Evolutionary conservation across 2,113 vertebrate species (phyloP).

Genomic region (Ameiurus melas): DNA sequence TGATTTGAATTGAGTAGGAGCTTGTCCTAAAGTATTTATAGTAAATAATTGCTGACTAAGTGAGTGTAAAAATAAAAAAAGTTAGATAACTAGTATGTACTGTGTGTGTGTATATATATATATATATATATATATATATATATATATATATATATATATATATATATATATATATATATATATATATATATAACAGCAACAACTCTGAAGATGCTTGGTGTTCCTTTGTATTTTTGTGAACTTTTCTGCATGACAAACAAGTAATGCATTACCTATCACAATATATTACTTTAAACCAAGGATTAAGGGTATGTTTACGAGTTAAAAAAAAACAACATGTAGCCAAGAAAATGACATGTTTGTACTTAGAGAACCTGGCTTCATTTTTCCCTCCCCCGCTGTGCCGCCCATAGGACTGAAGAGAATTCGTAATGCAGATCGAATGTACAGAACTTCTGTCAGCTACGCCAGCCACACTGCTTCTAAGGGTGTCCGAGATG

Average conservation of each 20-base stretch:
- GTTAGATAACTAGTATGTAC: background rate
- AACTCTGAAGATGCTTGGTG: background rate
- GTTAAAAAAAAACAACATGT: background rate
- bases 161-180: no score
- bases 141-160: no score
- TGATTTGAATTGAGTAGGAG: background rate
- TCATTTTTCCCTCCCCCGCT: slow-evolving; percentile 47
- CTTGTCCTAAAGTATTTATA: background rate
- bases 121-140: no score
- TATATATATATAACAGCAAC: background rate
- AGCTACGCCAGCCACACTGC: slow-evolving; percentile 76
- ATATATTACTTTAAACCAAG: background rate
- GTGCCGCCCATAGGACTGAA: slow-evolving; percentile 69
- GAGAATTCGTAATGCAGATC: slow-evolving; percentile 78
- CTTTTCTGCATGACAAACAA: background rate
- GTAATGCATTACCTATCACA: background rate
- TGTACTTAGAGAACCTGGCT: slow-evolving; percentile 27
- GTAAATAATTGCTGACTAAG: background rate
- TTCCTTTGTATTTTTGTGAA: background rate
- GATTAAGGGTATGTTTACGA: background rate
- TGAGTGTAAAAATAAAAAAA: background rate
- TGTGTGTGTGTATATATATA: no score
- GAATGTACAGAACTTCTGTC: slow-evolving; percentile 76
- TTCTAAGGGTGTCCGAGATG: slow-evolving; percentile 73
- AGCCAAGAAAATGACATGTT: background rate